phyloP scores from a whole-genome alignment of 1,140 invertebrate genomes.

The Chironomus striatipennis region DNA sequence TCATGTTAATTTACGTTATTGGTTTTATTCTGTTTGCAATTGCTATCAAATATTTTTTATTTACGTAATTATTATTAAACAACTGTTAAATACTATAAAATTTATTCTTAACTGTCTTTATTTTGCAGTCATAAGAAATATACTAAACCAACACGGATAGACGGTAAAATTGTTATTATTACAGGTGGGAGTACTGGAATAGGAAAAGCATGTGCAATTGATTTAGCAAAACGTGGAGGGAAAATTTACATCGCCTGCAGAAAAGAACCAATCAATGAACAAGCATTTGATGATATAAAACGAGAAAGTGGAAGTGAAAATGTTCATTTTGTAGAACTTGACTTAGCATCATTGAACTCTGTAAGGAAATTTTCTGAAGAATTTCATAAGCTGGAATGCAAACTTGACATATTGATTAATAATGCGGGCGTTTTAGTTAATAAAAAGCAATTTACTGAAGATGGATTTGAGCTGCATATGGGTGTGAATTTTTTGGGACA shows the following conservation, averaged over 20 bases:
- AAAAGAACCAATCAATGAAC: constrained; percentile 57
- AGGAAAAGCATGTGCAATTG: constrained; percentile 70
- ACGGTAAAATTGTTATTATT: constrained; percentile 69
- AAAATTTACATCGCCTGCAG: constrained; percentile 77
- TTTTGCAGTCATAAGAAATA: constrained; percentile 44
- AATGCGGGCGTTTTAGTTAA: constrained; percentile 81
- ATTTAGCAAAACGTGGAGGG: constrained; percentile 63
- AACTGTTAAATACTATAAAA: too few species aligned
- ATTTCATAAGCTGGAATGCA: constrained; percentile 38
- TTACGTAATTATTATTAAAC: too few species aligned
- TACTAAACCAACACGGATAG: constrained; percentile 40
- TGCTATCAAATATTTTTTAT: too few species aligned
- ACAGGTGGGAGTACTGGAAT: constrained; percentile 84
- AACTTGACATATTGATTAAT: constrained; percentile 78
- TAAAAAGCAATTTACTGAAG: constrained; percentile 48
- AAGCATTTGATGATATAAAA: constrained; percentile 59
- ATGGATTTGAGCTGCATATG: constrained; percentile 75
- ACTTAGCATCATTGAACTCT: constrained; percentile 70
- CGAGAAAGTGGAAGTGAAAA: constrained; percentile 66
- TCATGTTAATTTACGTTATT: too few species aligned
- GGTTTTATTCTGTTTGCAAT: too few species aligned
- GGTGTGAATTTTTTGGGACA: constrained; percentile 75
- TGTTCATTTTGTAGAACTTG: constrained; percentile 71
- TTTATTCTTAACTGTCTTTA: too few species aligned
- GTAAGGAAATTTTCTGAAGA: constrained; percentile 61